Evolutionary conservation across 1,140 invertebrate genomes (phyloP).

Genomic region (Teleopsis dalmanni): DNA sequence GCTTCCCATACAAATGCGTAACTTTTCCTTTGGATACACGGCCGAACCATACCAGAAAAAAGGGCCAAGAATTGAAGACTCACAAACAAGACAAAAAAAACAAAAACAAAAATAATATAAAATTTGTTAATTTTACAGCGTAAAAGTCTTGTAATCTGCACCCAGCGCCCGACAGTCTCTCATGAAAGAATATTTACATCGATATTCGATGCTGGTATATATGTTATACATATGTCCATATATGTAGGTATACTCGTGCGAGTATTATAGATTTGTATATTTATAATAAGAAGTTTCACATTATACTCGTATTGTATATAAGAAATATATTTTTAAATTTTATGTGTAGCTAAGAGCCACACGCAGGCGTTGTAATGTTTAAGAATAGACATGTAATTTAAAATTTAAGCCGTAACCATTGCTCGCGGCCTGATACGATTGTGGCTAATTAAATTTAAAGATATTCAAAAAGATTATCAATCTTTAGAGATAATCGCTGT

Average conservation of each 20-base stretch:
- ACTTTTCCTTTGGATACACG: neutral
- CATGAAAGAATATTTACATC: slow-evolving; percentile 1
- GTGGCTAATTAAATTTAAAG: slow-evolving; percentile 44
- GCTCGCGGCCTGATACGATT: slow-evolving; percentile 41
- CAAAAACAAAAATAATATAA: neutral
- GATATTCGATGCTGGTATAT: neutral
- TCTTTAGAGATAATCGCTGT: slow-evolving; percentile 17
- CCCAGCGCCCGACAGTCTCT: neutral
- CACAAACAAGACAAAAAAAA: neutral
- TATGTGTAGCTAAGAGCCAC: slow-evolving; percentile 26
- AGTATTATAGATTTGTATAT: slow-evolving; percentile 7
- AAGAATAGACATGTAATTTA: slow-evolving; percentile 21
- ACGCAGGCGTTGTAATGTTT: slow-evolving; percentile 11
- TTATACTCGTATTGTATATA: too few relatives aligned
- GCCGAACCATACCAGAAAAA: too few relatives aligned
- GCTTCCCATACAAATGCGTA: slow-evolving; percentile 7
- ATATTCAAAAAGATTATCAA: slow-evolving; percentile 43
- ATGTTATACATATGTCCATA: neutral
- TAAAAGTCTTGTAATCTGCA: slow-evolving; percentile 8
- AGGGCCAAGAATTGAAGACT: neutral
- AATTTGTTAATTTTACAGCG: slow-evolving; percentile 9
- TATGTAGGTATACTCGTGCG: neutral
- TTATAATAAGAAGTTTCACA: too few relatives aligned
- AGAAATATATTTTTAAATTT: too few relatives aligned
- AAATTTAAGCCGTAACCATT: slow-evolving; percentile 24